Evolutionary conservation across 2,888 invertebrate genomes (phyloP).

Genomic region (Mimumesa dahlbomi): DNA sequence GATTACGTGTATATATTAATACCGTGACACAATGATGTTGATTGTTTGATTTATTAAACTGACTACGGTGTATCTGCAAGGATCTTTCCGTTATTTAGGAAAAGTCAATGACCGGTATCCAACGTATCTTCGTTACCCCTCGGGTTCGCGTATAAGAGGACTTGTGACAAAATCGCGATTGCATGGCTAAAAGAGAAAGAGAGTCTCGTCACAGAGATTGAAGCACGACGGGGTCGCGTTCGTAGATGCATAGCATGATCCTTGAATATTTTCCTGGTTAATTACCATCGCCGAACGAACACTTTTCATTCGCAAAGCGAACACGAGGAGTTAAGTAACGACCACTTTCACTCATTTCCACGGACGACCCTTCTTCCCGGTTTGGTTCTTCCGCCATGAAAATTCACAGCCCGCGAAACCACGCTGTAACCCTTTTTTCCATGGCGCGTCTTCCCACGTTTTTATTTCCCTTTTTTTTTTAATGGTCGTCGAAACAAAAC

Average conservation of each 20-base stretch:
- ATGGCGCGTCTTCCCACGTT: constrained; percentile 49
- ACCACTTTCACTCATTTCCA: constrained; percentile 62
- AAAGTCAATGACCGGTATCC: constrained; percentile 30
- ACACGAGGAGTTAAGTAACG: constrained; percentile 54
- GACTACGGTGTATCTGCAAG: neutral
- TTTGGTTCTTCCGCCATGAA: constrained; percentile 13
- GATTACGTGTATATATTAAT: too few relatives aligned
- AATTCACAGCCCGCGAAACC: constrained; percentile 32
- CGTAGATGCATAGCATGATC: constrained; percentile 6
- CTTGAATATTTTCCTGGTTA: constrained; percentile 49
- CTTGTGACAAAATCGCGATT: constrained; percentile 15
- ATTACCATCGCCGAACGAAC: constrained; percentile 47
- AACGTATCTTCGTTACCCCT: neutral
- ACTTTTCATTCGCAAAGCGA: constrained; percentile 45
- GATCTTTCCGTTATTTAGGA: neutral
- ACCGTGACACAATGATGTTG: too few relatives aligned
- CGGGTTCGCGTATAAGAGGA: neutral
- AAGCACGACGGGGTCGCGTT: neutral
- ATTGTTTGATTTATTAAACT: too few relatives aligned
- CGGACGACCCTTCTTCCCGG: constrained; percentile 7
- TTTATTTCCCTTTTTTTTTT: constrained; percentile 16
- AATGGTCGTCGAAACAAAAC: neutral
- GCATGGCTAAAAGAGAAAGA: constrained; percentile 28
- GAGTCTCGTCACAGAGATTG: constrained; percentile 16
- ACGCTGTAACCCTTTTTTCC: too few relatives aligned